Conservation (phyloP, 1,140 invertebrate species). For the Schmidtea mediterranea region DNA sequence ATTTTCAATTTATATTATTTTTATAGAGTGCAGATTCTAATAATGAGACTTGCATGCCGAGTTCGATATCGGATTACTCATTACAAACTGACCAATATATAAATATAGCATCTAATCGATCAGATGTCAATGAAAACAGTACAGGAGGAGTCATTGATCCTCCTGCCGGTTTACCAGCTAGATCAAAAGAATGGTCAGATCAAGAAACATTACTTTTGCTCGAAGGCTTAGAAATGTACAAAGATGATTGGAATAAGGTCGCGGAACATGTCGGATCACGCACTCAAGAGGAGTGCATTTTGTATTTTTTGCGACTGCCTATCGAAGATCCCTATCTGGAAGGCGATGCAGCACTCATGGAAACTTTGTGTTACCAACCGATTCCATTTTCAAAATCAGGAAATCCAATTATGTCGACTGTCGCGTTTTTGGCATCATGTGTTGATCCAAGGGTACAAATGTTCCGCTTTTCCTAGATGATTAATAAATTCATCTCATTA, state of each 20-base stretch:
- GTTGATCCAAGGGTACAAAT: conserved; percentile 55
- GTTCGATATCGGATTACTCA: not conserved
- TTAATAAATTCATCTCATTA: not conserved
- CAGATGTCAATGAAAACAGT: too few species aligned
- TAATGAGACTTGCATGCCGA: too few species aligned
- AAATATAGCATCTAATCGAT: too few species aligned
- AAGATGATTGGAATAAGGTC: conserved; percentile 92
- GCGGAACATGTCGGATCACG: conserved; percentile 8
- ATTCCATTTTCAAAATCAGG: conserved; percentile 67
- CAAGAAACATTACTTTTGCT: conserved; percentile 73
- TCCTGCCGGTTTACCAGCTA: too few species aligned
- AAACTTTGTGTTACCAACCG: conserved; percentile 7
- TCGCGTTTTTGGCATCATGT: conserved; percentile 86
- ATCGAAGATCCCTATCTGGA: conserved; percentile 95
- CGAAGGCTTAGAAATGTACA: conserved; percentile 82
- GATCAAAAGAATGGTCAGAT: conserved; percentile 1
- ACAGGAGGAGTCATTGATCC: too few species aligned
- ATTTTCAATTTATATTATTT: too few species aligned
- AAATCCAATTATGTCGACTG: conserved; percentile 97
- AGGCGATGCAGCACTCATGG: conserved; percentile 36
- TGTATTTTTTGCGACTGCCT: conserved; percentile 79
- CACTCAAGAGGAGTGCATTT: conserved; percentile 64
- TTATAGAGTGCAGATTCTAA: too few species aligned
- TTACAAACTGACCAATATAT: not conserved
- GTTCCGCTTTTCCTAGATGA: too few species aligned